These are phyloP conservation scores for Noctua comes DNA, from an alignment of 2,888 invertebrate genomes.

Conservation along the genomic window DNA sequence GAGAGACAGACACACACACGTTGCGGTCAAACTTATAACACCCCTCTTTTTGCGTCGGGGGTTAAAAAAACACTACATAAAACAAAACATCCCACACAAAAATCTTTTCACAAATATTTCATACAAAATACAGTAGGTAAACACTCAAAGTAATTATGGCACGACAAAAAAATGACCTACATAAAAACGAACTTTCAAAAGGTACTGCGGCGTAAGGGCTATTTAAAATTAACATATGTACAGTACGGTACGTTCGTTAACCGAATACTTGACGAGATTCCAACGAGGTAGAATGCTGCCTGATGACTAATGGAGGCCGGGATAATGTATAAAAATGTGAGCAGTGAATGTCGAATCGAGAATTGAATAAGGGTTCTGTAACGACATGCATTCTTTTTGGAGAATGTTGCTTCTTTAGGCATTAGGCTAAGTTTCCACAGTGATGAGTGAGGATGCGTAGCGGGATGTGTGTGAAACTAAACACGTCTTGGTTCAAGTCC, in stretches of 20 bases:
- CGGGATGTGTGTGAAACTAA: no score
- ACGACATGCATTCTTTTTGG: neutral
- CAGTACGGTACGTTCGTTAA: conserved; percentile 49
- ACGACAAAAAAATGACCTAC: conserved; percentile 29
- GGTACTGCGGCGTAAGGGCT: conserved; percentile 35
- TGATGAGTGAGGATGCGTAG: no score
- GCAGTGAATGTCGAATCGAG: neutral
- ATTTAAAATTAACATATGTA: conserved; percentile 61
- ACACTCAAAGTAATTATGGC: conserved; percentile 26
- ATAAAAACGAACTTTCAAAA: conserved; percentile 38
- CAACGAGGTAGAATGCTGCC: conserved; percentile 47
- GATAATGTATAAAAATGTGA: conserved; percentile 30
- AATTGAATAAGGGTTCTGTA: conserved; percentile 23
- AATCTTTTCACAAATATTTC: conserved; percentile 15
- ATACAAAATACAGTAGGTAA: conserved; percentile 13
- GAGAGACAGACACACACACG: no score
- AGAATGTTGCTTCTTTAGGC: neutral
- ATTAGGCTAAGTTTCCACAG: no score
- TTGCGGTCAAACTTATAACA: no score
- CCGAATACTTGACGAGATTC: conserved; percentile 58
- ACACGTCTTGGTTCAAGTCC: neutral
- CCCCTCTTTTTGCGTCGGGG: no score
- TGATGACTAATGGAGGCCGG: conserved; percentile 52
- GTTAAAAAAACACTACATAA: neutral
- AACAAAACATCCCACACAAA: neutral